A percentile compares a stretch with the other conserved stretches of the same genome.
Conservation (phyloP, 2,113 vertebrate genomes). For the Martes martes region DNA sequence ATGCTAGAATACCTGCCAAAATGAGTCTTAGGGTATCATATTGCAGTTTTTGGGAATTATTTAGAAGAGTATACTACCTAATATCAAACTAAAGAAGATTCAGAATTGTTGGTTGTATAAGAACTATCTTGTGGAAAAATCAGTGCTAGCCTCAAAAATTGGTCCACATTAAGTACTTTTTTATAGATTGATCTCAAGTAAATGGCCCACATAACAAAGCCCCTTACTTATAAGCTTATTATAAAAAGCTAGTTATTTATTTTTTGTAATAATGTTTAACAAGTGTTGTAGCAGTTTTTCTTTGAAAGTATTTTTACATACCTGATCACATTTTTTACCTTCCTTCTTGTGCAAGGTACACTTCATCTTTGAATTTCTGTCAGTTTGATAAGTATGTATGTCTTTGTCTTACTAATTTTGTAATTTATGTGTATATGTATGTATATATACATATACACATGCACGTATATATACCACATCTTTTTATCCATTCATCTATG, state of each 20-base stretch:
- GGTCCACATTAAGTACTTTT: background rate
- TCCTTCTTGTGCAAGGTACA: background rate
- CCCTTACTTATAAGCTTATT: background rate
- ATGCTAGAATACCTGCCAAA: background rate
- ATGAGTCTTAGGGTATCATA: background rate
- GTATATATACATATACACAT: background rate
- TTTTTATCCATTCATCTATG: background rate
- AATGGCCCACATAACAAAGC: background rate
- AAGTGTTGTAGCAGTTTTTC: background rate
- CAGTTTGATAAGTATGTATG: background rate
- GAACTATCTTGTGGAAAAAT: constrained; percentile 30
- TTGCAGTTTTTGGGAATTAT: background rate
- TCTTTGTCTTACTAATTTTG: background rate
- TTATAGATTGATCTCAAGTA: background rate
- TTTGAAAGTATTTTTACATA: constrained; percentile 27
- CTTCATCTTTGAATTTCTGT: background rate
- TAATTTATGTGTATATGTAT: background rate
- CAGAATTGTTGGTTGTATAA: background rate
- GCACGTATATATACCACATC: background rate
- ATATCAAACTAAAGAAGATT: background rate
- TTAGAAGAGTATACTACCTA: background rate
- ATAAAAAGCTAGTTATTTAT: background rate
- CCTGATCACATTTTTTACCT: background rate
- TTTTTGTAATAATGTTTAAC: background rate
- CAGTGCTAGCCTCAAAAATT: background rate